A percentile compares a stretch with the other conserved stretches of the same genome.
phyloP scores from a whole-genome alignment of 1,140 invertebrate genomes.

The Cydia splendana region DNA sequence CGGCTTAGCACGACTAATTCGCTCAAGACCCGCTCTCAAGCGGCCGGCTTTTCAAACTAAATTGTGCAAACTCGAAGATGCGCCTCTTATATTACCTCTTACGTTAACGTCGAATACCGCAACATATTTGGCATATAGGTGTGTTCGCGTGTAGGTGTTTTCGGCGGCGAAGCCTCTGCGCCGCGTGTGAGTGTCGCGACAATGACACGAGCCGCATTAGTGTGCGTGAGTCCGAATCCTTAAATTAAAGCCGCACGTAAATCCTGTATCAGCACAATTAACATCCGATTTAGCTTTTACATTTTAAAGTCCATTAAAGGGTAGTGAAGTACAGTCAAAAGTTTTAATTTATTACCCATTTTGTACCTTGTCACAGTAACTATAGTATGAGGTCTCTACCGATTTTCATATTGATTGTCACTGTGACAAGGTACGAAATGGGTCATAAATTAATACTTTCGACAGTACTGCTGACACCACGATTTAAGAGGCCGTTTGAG shows the following conservation, averaged over 20 bases:
- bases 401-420: too few relatives aligned
- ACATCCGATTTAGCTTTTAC: constrained; percentile 36
- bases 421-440: too few relatives aligned
- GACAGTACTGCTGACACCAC: not conserved
- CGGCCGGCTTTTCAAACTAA: constrained; percentile 73
- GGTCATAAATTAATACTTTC: too few relatives aligned
- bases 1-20: constrained; percentile 59
- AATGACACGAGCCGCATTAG: constrained; percentile 34
- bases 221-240: constrained; percentile 19
- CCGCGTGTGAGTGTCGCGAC: constrained; percentile 41
- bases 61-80: constrained; percentile 77
- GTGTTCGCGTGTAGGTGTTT: constrained; percentile 61
- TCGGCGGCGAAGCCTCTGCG: constrained; percentile 55
- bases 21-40: constrained; percentile 70
- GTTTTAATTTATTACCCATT: too few relatives aligned
- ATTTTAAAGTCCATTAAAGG: constrained; percentile 25
- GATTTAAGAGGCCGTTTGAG: not conserved
- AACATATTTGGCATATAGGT: constrained; percentile 72
- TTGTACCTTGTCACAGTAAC: too few relatives aligned
- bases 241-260: constrained; percentile 36
- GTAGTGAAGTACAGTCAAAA: too few relatives aligned
- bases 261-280: constrained; percentile 42
- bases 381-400: too few relatives aligned
- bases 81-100: constrained; percentile 78
- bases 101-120: constrained; percentile 73